phyloP scores from a whole-genome alignment of 1,140 invertebrate genomes.

The Bombus huntii region DNA sequence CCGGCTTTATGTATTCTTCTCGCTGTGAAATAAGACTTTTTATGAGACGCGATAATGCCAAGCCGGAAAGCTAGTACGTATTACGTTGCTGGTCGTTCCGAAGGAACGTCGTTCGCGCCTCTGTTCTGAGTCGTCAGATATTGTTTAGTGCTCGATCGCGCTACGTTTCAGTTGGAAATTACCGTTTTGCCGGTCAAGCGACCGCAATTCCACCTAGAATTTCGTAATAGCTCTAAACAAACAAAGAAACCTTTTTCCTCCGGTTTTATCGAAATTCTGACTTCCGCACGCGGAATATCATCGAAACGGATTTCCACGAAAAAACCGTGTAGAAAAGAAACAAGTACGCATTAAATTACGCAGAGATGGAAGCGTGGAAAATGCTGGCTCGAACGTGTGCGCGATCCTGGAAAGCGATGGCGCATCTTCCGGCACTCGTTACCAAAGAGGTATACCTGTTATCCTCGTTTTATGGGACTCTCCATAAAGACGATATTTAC shows the following conservation, averaged over 20 bases:
- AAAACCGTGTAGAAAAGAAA: neutral
- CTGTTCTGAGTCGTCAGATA: neutral
- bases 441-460: constrained; percentile 19
- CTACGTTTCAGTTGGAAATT: neutral
- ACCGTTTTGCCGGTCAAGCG: neutral
- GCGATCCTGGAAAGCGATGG: neutral
- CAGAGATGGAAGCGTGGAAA: neutral
- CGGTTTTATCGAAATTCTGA: neutral
- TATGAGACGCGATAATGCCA: constrained; percentile 42
- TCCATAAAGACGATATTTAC: constrained; percentile 62
- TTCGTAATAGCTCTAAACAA: neutral
- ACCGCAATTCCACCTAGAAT: neutral
- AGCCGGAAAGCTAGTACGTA: neutral
- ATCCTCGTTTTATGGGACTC: constrained; percentile 53
- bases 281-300: neutral
- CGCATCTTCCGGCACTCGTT: neutral
- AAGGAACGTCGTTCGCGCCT: neutral
- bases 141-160: neutral
- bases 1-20: constrained; percentile 26
- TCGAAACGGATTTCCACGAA: neutral
- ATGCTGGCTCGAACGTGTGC: neutral
- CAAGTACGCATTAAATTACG: neutral
- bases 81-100: neutral
- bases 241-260: neutral
- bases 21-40: constrained; percentile 17